Base-by-base conservation (phyloP, 2,888 invertebrate genomes). In the Zhengitettix transpicula region DNA sequence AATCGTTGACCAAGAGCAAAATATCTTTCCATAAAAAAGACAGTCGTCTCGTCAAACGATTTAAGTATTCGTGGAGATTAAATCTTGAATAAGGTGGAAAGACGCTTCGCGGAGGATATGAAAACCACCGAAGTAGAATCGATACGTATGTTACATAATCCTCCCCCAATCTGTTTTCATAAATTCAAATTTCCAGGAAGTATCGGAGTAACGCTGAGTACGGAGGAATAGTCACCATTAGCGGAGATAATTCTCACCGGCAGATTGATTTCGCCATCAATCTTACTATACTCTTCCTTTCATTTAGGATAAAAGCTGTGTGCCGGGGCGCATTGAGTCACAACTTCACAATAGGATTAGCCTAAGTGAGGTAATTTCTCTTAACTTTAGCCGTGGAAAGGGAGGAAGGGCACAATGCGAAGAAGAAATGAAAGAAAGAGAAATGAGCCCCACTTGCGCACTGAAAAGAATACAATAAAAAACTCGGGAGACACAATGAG, bases 361-460 rank as follows among this genome's bases (percentile, higher is more conserved):
- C 60, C 60, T 57, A 60, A 60, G 60, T 60, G 60, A 57, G 42
- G 60, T 60, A 60, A 60, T 60, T 60, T 60, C 60, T 60, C 60
- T 60, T 56, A 56, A 56, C 60, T 55, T 56, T 44, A 28, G 52
- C 56, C 56, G 52, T 44, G 56, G 41, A 53, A 52, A 56, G 56
- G 52, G 40, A 9, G n/a, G 42, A 40, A 28, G 55, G 55, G 15
- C 40, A 40, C 55, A 40, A 55, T 42, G 55, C 42, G 47, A 51
- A n/a, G 52, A 56, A 40, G 56, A 51, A 51, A 53, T 56, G 51
- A 16, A 16, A 52, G 59, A 55, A 55, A 59, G 52, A 59, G 56
- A 59, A 58, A 55, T 58, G 58, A 53, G 42, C 15, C 54, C 54
- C 54, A 55, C 41, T 51, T 40, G 54, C 59, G 28, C 47, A 55